A percentile compares a stretch with the other conserved stretches of the same genome.
phyloP scores from a whole-genome alignment of 2,888 invertebrate genomes.

The Uloborus plumipes region DNA sequence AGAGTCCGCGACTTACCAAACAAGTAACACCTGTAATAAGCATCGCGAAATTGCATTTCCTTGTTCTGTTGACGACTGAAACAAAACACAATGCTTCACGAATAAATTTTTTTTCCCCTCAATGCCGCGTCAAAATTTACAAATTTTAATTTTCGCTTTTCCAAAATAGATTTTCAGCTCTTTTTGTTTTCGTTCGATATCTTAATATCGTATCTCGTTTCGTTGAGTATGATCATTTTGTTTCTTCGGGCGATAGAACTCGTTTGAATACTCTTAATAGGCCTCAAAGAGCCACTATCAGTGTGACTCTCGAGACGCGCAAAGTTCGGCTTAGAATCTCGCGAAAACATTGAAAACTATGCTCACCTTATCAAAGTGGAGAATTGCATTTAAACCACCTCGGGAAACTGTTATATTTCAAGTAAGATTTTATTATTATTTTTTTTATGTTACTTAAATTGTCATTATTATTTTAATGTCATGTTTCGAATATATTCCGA shows the following conservation, averaged over 20 bases:
- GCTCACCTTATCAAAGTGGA: conserved; percentile 45
- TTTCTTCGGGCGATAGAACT: conserved; percentile 56
- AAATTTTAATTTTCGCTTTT: neutral
- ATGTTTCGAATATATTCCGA: too few relatives aligned
- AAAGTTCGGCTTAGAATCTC: conserved; percentile 16
- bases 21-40: too few relatives aligned
- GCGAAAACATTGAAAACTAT: conserved; percentile 12
- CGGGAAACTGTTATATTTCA: conserved; percentile 7
- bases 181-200: neutral
- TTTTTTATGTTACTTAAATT: neutral
- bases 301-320: conserved; percentile 21
- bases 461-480: too few relatives aligned
- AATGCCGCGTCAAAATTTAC: neutral
- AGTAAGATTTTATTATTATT: conserved; percentile 35
- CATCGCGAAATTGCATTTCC: too few relatives aligned
- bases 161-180: neutral
- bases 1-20: too few relatives aligned
- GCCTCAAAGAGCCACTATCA: conserved; percentile 30
- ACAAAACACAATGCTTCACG: too few relatives aligned
- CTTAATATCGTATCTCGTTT: neutral
- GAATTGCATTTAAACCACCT: conserved; percentile 16
- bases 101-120: neutral
- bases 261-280: conserved; percentile 42
- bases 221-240: neutral
- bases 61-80: too few relatives aligned